Evolutionary conservation across 1,140 invertebrate genomes (phyloP).

Genomic region (Micrasema longulum): DNA sequence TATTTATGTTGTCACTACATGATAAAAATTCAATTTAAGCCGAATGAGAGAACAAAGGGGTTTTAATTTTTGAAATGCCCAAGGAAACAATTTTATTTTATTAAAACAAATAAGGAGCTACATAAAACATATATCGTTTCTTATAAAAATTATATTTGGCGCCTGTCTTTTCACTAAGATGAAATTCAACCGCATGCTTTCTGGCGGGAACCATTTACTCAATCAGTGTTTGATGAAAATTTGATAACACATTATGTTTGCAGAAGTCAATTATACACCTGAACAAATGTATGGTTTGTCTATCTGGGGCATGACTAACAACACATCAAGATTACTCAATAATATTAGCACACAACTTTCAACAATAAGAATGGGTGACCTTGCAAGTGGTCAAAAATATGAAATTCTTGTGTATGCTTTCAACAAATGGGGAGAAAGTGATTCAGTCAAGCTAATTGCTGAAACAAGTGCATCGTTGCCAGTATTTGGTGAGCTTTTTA

Average conservation of each 20-base stretch:
- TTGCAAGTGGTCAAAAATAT: slow-evolving; percentile 41
- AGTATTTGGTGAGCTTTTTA: slow-evolving; percentile 43
- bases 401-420: slow-evolving; percentile 47
- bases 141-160: too few relatives aligned
- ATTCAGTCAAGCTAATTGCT: slow-evolving; percentile 44
- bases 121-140: too few relatives aligned
- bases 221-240: too few relatives aligned
- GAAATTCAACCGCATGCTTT: too few relatives aligned
- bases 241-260: slow-evolving; percentile 7
- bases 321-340: slow-evolving; percentile 43
- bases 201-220: too few relatives aligned
- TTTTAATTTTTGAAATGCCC: too few relatives aligned
- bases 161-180: too few relatives aligned
- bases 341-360: slow-evolving; percentile 51
- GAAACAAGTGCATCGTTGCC: slow-evolving; percentile 34
- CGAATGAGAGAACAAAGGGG: too few relatives aligned
- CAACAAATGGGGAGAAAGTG: slow-evolving; percentile 51
- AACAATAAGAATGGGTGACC: slow-evolving; percentile 39
- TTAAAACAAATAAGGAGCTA: too few relatives aligned
- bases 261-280: slow-evolving; percentile 39
- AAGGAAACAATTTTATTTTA: too few relatives aligned
- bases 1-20: too few relatives aligned
- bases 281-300: slow-evolving; percentile 43
- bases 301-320: slow-evolving; percentile 42
- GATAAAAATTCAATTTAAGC: too few relatives aligned